phyloP scores from a whole-genome alignment of 2,113 vertebrate species.

The Osmerus eperlanus region DNA sequence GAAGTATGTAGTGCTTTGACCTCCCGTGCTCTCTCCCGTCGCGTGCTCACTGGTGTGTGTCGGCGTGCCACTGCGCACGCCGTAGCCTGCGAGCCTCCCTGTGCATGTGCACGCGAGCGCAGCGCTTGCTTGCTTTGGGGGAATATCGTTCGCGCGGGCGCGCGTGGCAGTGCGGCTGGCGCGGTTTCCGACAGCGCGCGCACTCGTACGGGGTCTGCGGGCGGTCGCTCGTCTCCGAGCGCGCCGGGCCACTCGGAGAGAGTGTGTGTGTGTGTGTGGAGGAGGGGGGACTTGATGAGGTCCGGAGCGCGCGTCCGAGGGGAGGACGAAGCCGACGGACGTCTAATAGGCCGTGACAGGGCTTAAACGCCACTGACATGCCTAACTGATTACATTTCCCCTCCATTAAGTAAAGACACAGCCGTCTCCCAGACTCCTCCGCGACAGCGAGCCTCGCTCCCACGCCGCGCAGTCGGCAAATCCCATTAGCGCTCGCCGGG shows the following conservation, averaged over 20 bases:
- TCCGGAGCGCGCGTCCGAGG: not conserved
- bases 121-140: no score
- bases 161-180: no score
- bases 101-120: not conserved
- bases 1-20: not conserved
- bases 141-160: no score
- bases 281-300: not conserved
- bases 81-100: no score
- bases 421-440: not conserved
- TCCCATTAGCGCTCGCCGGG: not conserved
- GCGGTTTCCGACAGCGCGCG: not conserved
- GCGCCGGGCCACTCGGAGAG: no score
- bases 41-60: not conserved
- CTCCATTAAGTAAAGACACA: slow-evolving; percentile 8
- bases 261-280: not conserved
- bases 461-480: slow-evolving; percentile 10
- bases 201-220: not conserved
- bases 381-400: slow-evolving; percentile 10
- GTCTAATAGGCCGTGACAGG: slow-evolving; percentile 8
- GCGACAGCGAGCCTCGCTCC: not conserved
- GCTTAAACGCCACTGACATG: slow-evolving; percentile 11
- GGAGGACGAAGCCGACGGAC: not conserved
- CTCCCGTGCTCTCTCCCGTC: not conserved
- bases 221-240: not conserved
- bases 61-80: no score